Evolutionary conservation across 2,113 vertebrate species (phyloP).

Genomic region (Isurus oxyrinchus): DNA sequence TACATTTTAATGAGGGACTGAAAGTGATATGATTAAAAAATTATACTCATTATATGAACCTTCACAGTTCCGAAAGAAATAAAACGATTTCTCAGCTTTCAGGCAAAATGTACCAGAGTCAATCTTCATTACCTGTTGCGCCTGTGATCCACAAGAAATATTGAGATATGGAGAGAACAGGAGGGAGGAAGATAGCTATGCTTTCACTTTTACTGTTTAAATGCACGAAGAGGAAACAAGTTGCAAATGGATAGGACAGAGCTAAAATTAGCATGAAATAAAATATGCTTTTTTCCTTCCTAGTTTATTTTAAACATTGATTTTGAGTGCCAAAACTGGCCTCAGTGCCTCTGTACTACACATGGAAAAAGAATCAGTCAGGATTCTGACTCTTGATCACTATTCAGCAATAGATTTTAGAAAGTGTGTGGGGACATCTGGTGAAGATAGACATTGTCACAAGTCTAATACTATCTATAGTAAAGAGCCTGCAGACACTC

Average conservation of each 20-base stretch:
- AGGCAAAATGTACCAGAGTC: neutral
- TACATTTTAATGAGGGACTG: conserved; percentile 34
- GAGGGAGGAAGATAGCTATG: neutral
- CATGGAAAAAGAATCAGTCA: neutral
- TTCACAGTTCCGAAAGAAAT: neutral
- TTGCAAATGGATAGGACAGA: neutral
- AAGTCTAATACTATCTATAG: neutral
- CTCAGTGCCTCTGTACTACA: neutral
- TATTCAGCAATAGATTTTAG: neutral
- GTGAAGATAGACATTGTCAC: neutral
- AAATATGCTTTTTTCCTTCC: neutral
- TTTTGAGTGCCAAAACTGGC: neutral
- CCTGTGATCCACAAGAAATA: neutral
- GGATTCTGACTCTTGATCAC: neutral
- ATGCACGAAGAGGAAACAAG: neutral
- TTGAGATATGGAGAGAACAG: neutral
- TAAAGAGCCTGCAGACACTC: neutral
- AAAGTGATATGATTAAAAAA: conserved; percentile 36
- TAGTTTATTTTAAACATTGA: neutral
- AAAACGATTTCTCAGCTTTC: conserved; percentile 6
- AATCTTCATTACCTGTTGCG: neutral
- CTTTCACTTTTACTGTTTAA: neutral
- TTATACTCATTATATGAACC: conserved; percentile 23
- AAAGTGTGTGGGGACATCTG: neutral
- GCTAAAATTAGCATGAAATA: neutral